Evolutionary conservation across 2,113 vertebrate species (phyloP).

Genomic region (Neolamprologus caudopunctatus): DNA sequence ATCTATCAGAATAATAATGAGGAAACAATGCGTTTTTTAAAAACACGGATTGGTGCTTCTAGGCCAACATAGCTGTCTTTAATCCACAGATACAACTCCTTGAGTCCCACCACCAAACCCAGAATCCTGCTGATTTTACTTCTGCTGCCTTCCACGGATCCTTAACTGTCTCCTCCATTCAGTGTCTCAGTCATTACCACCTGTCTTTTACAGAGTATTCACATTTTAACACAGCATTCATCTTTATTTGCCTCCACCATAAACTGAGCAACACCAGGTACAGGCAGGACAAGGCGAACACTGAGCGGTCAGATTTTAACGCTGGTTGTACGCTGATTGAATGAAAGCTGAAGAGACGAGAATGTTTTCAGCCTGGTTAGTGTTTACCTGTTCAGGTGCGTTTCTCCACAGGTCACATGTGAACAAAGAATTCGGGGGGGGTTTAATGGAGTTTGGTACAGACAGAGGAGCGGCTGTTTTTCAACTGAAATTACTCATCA

Average conservation of each 20-base stretch:
- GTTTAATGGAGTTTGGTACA: neutral
- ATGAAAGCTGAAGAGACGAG: neutral
- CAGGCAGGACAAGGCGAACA: neutral
- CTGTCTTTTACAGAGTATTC: neutral
- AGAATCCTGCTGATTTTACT: neutral
- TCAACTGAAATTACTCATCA: neutral
- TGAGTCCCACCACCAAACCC: neutral
- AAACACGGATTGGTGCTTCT: neutral
- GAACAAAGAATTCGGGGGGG: neutral
- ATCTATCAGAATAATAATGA: neutral
- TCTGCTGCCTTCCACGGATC: neutral
- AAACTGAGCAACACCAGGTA: neutral
- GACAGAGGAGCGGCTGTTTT: neutral
- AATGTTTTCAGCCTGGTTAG: neutral
- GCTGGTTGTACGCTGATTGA: neutral
- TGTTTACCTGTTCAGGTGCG: neutral
- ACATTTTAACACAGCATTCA: neutral
- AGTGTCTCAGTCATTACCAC: neutral
- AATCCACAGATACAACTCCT: neutral
- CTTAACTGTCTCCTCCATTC: neutral
- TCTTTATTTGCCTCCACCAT: neutral
- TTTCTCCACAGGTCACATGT: neutral
- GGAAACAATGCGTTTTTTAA: neutral
- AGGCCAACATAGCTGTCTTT: neutral
- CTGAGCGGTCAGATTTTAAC: neutral